Base-by-base conservation (phyloP, 2,888 invertebrate genomes). In the Spilarctia lutea region DNA sequence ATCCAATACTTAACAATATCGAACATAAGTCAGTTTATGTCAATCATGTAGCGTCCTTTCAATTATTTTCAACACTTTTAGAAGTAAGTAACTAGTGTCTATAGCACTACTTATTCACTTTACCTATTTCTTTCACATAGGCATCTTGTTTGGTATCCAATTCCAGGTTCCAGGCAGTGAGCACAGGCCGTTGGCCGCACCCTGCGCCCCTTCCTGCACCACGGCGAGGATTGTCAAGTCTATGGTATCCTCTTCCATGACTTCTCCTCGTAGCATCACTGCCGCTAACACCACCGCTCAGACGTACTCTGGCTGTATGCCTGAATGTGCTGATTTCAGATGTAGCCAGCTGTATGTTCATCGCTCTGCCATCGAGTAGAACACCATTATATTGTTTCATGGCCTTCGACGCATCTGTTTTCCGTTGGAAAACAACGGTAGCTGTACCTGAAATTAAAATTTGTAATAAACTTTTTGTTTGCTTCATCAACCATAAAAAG, bases 321-420 rank as follows among this genome's bases (percentile, higher is more conserved):
- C 96, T 94, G 72, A 96, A 92, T 52, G 96, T 96, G 75, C 97
- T 97, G 71, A 98, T 97, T 94, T 98, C 98, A 68, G 98, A 98
- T 76, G 98, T 98, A 45, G 98, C 98, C 82, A 99, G 94, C 92
- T 98, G 98, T 85, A 99, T 99, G 87, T 98, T 98, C 99, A 99
- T 99, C 68, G 99, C 98, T 77, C 99, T 97, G 91, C 99, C 99
- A 96, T 99, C 99, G 74, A 99, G 96, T 48, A 99, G 99, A 67
- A 99, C 99, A 83, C 99, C 99, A 95, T 99, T 99, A 92, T 99
- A 99, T 91, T 99, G 99, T 94, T 99, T 99, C 97, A 99, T 98
- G 20, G 99, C 98, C 92, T 98, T 98, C 68, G 99, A 97, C n/a
- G 99, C 99, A 96, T 99, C 99, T 75, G 97, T 97, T 91, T 98